Percentiles rank a stretch among this genome's conserved stretches.
Evolutionary conservation across 1,140 invertebrate species (phyloP).

Genomic region (Drosophila littoralis): DNA sequence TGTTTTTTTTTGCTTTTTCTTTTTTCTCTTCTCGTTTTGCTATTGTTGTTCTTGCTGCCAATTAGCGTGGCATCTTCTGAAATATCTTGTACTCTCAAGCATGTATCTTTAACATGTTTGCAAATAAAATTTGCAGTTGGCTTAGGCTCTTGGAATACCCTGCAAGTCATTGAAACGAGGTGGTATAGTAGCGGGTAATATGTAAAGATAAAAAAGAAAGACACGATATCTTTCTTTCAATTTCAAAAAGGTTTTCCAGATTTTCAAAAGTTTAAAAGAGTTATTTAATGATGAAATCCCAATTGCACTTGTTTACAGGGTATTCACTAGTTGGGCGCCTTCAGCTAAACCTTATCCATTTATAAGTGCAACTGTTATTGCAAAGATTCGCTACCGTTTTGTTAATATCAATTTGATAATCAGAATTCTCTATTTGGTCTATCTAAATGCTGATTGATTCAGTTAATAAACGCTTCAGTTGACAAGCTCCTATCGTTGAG

Average conservation of each 20-base stretch:
- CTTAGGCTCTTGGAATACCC: neutral
- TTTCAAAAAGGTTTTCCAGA: no score
- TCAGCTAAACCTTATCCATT: neutral
- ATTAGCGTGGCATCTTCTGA: slow-evolving; percentile 45
- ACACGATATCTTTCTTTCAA: no score
- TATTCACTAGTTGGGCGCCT: neutral
- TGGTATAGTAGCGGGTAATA: no score
- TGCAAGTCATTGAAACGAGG: neutral
- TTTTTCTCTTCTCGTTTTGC: neutral
- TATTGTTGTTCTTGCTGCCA: slow-evolving; percentile 32
- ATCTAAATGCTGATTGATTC: slow-evolving; percentile 49
- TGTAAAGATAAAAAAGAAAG: no score
- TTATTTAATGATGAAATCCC: no score
- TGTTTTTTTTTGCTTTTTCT: slow-evolving; percentile 1
- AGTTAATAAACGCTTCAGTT: slow-evolving; percentile 5
- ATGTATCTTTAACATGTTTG: slow-evolving; percentile 43
- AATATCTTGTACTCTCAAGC: neutral
- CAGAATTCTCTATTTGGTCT: slow-evolving; percentile 14
- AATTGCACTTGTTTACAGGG: neutral
- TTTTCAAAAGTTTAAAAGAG: no score
- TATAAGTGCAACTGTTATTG: neutral
- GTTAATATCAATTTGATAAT: slow-evolving; percentile 26
- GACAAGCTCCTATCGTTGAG: slow-evolving; percentile 12
- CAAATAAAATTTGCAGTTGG: slow-evolving; percentile 52
- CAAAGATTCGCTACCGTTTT: slow-evolving; percentile 12